A percentile compares a stretch with the other conserved stretches of the same genome.
These are phyloP conservation scores for Neodontobutis hainanensis DNA, from an alignment of 2,113 vertebrate species.

Conservation along the genomic window DNA sequence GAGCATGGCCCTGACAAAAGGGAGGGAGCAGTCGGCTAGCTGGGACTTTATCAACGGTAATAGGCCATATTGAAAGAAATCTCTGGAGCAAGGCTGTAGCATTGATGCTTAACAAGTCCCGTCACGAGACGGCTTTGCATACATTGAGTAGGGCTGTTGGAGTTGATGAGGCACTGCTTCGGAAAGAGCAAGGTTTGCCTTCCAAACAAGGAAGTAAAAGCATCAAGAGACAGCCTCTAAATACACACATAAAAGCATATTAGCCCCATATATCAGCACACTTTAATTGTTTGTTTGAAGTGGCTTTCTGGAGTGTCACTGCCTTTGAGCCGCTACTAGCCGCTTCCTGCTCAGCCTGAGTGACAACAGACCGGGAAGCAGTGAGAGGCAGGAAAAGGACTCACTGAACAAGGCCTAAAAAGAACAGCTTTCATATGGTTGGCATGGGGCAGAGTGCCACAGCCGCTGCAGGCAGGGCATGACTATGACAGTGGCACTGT, in stretches of 20 bases:
- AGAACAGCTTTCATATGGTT: slow-evolving; percentile 29
- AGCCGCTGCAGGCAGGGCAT: slow-evolving; percentile 16
- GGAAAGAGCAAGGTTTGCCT: slow-evolving; percentile 14
- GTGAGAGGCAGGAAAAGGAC: slow-evolving; percentile 40
- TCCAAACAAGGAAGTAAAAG: slow-evolving; percentile 6
- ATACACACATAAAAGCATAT: slow-evolving; percentile 41
- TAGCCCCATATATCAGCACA: slow-evolving; percentile 39
- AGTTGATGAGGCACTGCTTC: slow-evolving; percentile 37
- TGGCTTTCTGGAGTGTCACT: slow-evolving; percentile 51
- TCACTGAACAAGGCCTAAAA: slow-evolving; percentile 44
- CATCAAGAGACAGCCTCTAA: slow-evolving; percentile 32
- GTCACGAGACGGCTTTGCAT: slow-evolving; percentile 68
- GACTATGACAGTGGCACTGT: slow-evolving; percentile 32
- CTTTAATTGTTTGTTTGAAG: slow-evolving; percentile 59
- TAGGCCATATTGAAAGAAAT: slow-evolving; percentile 63
- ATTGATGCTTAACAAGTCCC: slow-evolving; percentile 65
- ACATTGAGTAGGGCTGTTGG: slow-evolving; percentile 55
- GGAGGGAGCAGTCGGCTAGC: slow-evolving; percentile 27
- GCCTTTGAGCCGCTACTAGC: slow-evolving; percentile 36
- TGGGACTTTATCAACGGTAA: slow-evolving; percentile 63
- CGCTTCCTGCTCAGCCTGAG: slow-evolving; percentile 45
- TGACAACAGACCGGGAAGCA: slow-evolving; percentile 50
- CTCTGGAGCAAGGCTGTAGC: slow-evolving; percentile 57
- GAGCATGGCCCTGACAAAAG: slow-evolving; percentile 35
- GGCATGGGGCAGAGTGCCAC: slow-evolving; percentile 32